phyloP scores from a whole-genome alignment of 2,113 vertebrate genomes.

The Plestiodon gilberti region DNA sequence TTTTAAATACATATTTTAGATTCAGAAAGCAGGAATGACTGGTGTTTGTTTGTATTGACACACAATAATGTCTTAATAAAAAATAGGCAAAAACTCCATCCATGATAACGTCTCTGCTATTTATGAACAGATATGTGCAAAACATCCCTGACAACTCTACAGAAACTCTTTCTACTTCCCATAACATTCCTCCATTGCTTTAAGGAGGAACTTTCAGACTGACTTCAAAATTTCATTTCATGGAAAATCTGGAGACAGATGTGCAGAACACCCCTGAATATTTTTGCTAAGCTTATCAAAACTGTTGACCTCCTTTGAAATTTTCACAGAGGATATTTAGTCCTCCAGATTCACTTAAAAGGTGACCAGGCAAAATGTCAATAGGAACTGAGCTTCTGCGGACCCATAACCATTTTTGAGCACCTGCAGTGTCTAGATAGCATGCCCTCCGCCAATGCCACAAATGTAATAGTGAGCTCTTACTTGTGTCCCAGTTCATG shows the following conservation, averaged over 20 bases:
- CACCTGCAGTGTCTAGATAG: neutral
- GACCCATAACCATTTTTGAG: neutral
- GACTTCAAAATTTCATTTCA: neutral
- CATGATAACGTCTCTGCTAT: neutral
- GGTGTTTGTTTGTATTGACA: too few species aligned
- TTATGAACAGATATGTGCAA: neutral
- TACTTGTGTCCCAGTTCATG: conserved; percentile 99
- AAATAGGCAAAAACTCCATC: neutral
- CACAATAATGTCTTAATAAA: neutral
- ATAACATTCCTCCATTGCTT: neutral
- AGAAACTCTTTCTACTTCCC: neutral
- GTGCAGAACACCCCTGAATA: neutral
- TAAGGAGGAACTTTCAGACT: neutral
- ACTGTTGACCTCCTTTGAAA: neutral
- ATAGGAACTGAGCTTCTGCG: neutral
- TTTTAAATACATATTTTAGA: neutral
- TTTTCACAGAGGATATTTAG: neutral
- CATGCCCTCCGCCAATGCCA: neutral
- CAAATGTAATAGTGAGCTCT: conserved; percentile 55
- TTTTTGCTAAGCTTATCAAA: neutral
- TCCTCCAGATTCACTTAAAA: neutral
- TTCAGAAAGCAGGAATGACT: neutral
- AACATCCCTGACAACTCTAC: neutral
- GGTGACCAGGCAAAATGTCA: neutral
- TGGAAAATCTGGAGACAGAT: neutral